Base-by-base conservation (phyloP, 2,113 vertebrate genomes). In the Martes martes region DNA sequence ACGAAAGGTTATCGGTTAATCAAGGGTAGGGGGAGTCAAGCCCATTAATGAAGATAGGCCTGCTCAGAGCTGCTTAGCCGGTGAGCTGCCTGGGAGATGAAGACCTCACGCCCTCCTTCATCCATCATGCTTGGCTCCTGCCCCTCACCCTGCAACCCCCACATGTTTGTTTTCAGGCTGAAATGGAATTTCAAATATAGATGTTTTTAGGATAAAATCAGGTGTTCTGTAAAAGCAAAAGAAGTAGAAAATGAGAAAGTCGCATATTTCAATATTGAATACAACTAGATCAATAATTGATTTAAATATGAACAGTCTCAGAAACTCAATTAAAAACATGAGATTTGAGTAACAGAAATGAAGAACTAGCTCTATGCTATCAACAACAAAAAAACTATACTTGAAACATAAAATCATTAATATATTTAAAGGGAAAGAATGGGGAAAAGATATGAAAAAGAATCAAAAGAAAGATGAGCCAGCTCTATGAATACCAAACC, bases 1-100 rank as follows among this genome's bases (percentile, higher is more conserved):
- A 87, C 36, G 95, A 94, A 97, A 97, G 21, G 26, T 83, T 95
- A 91, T 89, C 96, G 83, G 92, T 96, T 96, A 84, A 84, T 91
- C 74, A 0, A 0, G 80, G 91, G 39, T 55, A 18, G 55, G 98
- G 92, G 92, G 97, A 97, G 80, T 80, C 86, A 84, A 95, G 85
- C 18, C 89, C 89, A 36, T 52, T 96, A 93, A 65, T 0, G 63
- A 85, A 97, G 81, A 84, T 52, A 94, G 93, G 94, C 65, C 50
- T 95, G 78, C 78, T 96, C 82, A 47, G n/a, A 76, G 61, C 76
- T 55, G 45, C 80, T 74, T 45, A 85, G 52, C 24, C 26, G 42
- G 55, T 6, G 33, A 63, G 84, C 52, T 13, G 36, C 50, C 65
- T 57, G 10, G 47, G 85, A 65, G 47, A 61, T 19, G 61, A 15